Conservation (phyloP, 2,888 invertebrate species). For the Lycophotia porphyrea region DNA sequence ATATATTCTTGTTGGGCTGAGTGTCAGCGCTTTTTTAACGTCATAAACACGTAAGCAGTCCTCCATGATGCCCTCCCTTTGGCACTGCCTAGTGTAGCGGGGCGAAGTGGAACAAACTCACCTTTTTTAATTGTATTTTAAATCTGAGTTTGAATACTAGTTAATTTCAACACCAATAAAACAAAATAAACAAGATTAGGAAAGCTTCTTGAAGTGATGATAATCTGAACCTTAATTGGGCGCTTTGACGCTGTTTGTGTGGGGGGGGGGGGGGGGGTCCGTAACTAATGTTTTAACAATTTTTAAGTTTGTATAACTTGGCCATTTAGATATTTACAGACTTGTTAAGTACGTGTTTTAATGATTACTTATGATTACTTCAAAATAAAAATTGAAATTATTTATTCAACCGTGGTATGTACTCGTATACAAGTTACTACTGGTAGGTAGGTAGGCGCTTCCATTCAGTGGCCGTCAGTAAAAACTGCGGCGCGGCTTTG, state of each 20-base stretch:
- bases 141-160: background rate
- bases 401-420: background rate
- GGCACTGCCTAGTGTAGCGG: background rate
- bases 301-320: background rate
- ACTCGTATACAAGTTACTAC: background rate
- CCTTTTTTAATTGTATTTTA: background rate
- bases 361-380: background rate
- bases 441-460: background rate
- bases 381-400: constrained; percentile 12
- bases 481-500: constrained; percentile 15
- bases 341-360: background rate
- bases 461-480: constrained; percentile 24
- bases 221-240: background rate
- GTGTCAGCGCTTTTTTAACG: background rate
- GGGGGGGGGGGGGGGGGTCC: too few species aligned
- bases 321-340: background rate
- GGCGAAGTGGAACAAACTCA: background rate
- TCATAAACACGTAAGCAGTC: background rate
- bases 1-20: background rate
- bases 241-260: background rate
- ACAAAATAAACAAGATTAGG: background rate
- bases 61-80: background rate
- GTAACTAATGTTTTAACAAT: background rate
- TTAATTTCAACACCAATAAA: background rate
- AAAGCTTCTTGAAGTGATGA: background rate